Conservation (phyloP, 1,140 invertebrate species). For the Brachionus rotundiformis region DNA sequence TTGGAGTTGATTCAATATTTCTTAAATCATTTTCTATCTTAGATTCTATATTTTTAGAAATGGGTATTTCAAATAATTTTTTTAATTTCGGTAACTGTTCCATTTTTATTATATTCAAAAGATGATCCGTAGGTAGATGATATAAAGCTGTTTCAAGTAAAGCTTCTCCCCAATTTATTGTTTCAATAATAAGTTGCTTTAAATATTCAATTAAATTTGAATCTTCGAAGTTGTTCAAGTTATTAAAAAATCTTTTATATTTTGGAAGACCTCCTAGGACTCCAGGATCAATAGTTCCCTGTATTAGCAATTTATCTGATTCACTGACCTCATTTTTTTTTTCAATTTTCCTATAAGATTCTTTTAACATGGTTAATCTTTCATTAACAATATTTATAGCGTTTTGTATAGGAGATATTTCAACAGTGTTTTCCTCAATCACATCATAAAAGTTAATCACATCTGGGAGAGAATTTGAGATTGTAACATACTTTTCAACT, state of each 20-base stretch:
- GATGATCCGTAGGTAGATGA: constrained; percentile 19
- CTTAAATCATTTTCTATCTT: no score
- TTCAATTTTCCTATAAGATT: not conserved
- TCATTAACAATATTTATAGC: constrained; percentile 41
- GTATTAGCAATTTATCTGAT: constrained; percentile 29
- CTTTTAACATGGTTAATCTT: not conserved
- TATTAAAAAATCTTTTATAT: constrained; percentile 31
- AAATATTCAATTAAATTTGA: not conserved
- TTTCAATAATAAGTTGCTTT: constrained; percentile 30
- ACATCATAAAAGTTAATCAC: constrained; percentile 50
- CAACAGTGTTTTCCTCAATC: not conserved
- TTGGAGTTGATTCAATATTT: not conserved
- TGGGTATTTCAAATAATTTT: constrained; percentile 18
- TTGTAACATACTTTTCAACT: constrained; percentile 22
- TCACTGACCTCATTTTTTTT: not conserved
- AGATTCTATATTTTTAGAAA: no score
- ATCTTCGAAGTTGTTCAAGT: not conserved
- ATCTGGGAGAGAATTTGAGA: constrained; percentile 38
- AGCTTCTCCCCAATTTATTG: constrained; percentile 38
- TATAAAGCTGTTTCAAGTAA: not conserved
- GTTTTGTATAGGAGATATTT: constrained; percentile 47
- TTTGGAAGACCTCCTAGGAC: constrained; percentile 39
- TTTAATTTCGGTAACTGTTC: constrained; percentile 44
- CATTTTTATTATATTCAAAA: constrained; percentile 28
- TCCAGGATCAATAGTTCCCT: constrained; percentile 46